Conservation (phyloP, 2,888 invertebrate species). For the Pharmacophagus antenor region DNA sequence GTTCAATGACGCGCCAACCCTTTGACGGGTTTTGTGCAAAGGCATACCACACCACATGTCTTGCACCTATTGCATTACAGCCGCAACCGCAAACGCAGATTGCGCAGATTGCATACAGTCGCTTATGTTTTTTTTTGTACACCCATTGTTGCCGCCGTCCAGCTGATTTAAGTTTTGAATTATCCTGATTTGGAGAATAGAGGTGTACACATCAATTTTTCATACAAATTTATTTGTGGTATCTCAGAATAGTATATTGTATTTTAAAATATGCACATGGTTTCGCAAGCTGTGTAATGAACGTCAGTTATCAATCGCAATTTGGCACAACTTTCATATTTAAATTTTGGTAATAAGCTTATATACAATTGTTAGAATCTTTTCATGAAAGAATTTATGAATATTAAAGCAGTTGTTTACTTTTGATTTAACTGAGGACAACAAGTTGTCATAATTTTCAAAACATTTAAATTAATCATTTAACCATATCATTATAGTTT, state of each 20-base stretch:
- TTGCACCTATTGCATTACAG: slow-evolving; percentile 50
- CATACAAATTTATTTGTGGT: slow-evolving; percentile 37
- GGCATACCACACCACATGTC: slow-evolving; percentile 59
- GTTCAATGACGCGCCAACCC: slow-evolving; percentile 40
- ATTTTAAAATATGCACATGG: slow-evolving; percentile 23
- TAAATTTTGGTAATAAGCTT: neutral
- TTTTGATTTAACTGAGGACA: neutral
- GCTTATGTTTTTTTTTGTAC: slow-evolving; percentile 37
- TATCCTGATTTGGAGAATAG: slow-evolving; percentile 34
- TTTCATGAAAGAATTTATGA: neutral
- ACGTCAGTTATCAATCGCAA: slow-evolving; percentile 26
- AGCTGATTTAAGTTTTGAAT: slow-evolving; percentile 45
- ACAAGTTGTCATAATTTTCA: neutral
- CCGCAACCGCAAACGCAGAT: slow-evolving; percentile 62
- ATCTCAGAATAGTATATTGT: slow-evolving; percentile 32
- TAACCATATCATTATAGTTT: no score
- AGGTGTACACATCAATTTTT: slow-evolving; percentile 29
- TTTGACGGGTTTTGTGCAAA: slow-evolving; percentile 58
- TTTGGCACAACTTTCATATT: slow-evolving; percentile 14
- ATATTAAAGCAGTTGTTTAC: neutral
- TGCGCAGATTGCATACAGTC: slow-evolving; percentile 57
- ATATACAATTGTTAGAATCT: neutral
- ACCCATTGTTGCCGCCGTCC: slow-evolving; percentile 41
- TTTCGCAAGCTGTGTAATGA: slow-evolving; percentile 27
- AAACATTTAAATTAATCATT: no score